Evolutionary conservation across 2,888 invertebrate genomes (phyloP).

Genomic region (Magallana nippona): DNA sequence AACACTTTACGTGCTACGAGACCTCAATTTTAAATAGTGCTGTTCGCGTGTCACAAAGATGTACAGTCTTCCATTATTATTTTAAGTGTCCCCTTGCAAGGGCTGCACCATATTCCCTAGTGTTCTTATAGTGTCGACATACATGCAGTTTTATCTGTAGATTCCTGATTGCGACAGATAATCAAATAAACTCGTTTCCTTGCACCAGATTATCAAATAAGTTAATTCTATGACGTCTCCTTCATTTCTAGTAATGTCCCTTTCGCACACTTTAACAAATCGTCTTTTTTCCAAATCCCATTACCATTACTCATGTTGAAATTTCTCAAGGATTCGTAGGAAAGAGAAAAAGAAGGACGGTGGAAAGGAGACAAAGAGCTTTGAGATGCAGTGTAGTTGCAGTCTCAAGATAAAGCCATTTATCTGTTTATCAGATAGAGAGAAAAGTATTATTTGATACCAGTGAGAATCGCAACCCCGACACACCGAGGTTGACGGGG

Average conservation of each 20-base stretch:
- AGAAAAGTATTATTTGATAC: constrained; percentile 16
- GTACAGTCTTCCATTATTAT: too few relatives aligned
- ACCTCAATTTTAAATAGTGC: neutral
- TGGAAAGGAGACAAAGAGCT: neutral
- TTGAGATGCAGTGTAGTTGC: neutral
- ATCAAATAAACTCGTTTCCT: too few relatives aligned
- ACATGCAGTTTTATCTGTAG: neutral
- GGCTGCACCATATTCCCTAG: too few relatives aligned
- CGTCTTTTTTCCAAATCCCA: neutral
- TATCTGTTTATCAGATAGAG: constrained; percentile 21
- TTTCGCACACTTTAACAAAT: constrained; percentile 1
- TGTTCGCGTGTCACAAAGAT: neutral
- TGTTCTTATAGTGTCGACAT: too few relatives aligned
- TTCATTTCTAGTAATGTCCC: neutral
- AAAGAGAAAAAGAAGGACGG: neutral
- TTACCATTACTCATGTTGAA: neutral
- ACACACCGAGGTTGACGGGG: neutral
- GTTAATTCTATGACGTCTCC: neutral
- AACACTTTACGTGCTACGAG: neutral
- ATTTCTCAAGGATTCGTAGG: constrained; percentile 7
- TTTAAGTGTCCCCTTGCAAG: too few relatives aligned
- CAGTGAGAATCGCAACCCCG: constrained; percentile 12
- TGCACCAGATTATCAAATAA: neutral
- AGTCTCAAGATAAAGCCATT: constrained; percentile 7
- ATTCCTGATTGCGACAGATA: neutral